phyloP scores from a whole-genome alignment of 2,113 vertebrate species.

The Chaetops frenatus region DNA sequence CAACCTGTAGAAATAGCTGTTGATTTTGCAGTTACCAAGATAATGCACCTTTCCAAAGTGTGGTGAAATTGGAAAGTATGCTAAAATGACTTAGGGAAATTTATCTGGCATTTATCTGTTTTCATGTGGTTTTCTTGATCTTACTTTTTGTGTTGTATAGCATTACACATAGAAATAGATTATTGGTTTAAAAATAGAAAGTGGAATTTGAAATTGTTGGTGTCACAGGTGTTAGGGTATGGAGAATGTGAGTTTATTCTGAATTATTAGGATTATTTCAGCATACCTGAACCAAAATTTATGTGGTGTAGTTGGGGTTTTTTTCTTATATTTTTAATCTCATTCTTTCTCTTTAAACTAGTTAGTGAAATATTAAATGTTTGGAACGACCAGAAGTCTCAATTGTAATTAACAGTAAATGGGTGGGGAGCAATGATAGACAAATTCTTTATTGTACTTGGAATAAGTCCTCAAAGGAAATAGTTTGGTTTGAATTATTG shows the following conservation, averaged over 20 bases:
- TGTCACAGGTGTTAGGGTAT: background rate
- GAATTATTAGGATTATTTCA: background rate
- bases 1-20: background rate
- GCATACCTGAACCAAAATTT: background rate
- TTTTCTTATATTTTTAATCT: background rate
- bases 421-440: background rate
- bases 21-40: background rate
- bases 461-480: background rate
- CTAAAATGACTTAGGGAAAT: background rate
- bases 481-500: background rate
- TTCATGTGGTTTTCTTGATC: background rate
- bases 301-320: accelerated
- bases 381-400: background rate
- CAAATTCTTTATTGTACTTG: background rate
- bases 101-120: background rate
- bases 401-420: background rate
- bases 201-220: background rate
- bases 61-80: background rate
- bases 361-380: background rate
- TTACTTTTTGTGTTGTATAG: accelerated
- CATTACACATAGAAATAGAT: background rate
- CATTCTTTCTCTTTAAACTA: accelerated
- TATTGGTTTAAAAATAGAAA: background rate
- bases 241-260: background rate
- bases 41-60: accelerated